Conservation (phyloP, 2,113 vertebrate genomes). For the Sylvilagus bachmani region DNA sequence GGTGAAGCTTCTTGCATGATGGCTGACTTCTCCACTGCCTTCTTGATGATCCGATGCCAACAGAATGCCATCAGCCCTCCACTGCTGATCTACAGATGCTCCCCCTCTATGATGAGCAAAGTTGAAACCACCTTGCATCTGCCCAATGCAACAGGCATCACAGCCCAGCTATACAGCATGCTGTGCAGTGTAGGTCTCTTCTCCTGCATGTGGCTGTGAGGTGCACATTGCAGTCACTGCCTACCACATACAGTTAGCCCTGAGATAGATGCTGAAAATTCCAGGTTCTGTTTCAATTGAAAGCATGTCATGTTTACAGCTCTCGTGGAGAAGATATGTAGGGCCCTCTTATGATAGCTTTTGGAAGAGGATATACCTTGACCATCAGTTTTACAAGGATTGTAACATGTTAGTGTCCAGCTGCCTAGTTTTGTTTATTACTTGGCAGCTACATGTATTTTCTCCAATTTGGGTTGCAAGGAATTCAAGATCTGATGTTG, state of each 20-base stretch:
- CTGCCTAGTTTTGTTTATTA: slow-evolving; percentile 88
- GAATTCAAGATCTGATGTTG: slow-evolving; percentile 27
- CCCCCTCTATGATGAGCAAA: not conserved
- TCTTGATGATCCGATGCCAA: slow-evolving; percentile 88
- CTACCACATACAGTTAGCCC: too few relatives aligned
- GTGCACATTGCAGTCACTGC: too few relatives aligned
- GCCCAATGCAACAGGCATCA: too few relatives aligned
- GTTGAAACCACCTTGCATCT: not conserved
- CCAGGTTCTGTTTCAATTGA: too few relatives aligned
- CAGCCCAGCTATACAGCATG: not conserved
- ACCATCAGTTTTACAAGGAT: slow-evolving; percentile 87
- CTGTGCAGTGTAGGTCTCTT: not conserved
- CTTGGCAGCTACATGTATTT: slow-evolving; percentile 88
- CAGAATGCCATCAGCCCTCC: slow-evolving; percentile 83
- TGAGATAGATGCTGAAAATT: too few relatives aligned
- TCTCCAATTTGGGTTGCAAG: slow-evolving; percentile 84
- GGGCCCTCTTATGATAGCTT: too few relatives aligned
- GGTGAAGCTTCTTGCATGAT: slow-evolving; percentile 89
- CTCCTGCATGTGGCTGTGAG: too few relatives aligned
- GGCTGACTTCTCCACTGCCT: slow-evolving; percentile 87
- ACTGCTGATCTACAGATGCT: slow-evolving; percentile 81
- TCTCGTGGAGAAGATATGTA: too few relatives aligned
- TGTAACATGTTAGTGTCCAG: slow-evolving; percentile 85
- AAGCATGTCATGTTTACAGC: too few relatives aligned
- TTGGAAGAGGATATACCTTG: too few relatives aligned